These are phyloP conservation scores for Scelioninae gen. 2 DNA, from an alignment of 2,888 invertebrate genomes.

Conservation along the genomic window DNA sequence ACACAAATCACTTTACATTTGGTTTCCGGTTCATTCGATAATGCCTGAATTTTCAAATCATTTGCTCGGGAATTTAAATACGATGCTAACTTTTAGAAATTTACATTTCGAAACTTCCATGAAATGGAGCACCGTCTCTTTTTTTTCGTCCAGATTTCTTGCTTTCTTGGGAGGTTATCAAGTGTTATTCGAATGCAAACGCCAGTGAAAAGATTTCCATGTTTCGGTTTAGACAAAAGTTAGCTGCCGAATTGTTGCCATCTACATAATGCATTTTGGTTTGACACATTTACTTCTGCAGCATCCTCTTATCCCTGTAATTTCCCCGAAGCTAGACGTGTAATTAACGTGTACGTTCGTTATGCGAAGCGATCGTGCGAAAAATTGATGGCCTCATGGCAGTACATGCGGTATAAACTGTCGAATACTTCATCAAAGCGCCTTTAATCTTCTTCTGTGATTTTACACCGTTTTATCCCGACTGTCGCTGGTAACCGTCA, in stretches of 20 bases:
- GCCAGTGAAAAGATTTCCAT: neutral
- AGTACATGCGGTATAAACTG: conserved; percentile 55
- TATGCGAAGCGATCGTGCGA: conserved; percentile 60
- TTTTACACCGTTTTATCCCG: conserved; percentile 53
- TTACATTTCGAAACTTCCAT: conserved; percentile 35
- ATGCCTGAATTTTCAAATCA: conserved; percentile 46
- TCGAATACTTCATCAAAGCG: conserved; percentile 59
- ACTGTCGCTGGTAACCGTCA: conserved; percentile 19
- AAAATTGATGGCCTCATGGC: conserved; percentile 59
- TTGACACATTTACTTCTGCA: conserved; percentile 46
- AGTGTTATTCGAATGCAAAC: conserved; percentile 14
- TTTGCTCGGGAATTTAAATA: conserved; percentile 45
- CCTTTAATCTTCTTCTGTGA: conserved; percentile 60
- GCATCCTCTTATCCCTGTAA: conserved; percentile 56
- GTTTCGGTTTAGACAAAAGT: conserved; percentile 25
- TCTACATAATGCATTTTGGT: conserved; percentile 50
- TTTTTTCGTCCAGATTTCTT: neutral
- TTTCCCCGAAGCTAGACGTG: conserved; percentile 59
- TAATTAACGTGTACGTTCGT: conserved; percentile 61
- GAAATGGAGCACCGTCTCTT: conserved; percentile 12
- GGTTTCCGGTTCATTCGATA: conserved; percentile 43
- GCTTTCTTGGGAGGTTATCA: neutral
- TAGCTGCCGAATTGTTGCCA: conserved; percentile 24
- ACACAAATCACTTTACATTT: conserved; percentile 52
- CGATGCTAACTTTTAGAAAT: conserved; percentile 35